Evolutionary conservation across 1,140 invertebrate species (phyloP).

Genomic region (Oedothorax gibbosus): DNA sequence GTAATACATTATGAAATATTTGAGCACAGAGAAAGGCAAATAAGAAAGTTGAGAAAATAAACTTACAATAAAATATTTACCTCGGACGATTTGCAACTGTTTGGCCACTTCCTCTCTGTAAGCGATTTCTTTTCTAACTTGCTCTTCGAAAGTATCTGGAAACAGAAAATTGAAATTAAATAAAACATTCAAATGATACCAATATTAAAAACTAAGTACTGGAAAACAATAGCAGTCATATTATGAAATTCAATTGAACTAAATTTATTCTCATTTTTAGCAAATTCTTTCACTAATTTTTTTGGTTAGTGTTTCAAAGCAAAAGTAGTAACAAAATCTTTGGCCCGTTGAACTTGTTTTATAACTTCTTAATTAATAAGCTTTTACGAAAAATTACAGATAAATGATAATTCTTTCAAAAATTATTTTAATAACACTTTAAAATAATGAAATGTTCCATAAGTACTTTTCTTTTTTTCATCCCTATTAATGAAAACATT

Average conservation of each 20-base stretch:
- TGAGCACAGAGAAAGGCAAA: background rate
- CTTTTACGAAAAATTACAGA: no score
- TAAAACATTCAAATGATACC: background rate
- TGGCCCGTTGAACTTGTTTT: no score
- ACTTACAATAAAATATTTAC: constrained; percentile 63
- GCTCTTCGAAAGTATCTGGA: constrained; percentile 67
- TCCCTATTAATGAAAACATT: no score
- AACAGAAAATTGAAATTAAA: constrained; percentile 13
- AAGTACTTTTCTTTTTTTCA: no score
- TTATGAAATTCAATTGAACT: background rate
- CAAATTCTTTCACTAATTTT: no score
- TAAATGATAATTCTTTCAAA: no score
- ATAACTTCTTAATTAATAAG: no score
- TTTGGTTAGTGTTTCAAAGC: no score
- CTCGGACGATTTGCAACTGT: constrained; percentile 68
- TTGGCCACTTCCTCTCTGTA: constrained; percentile 68
- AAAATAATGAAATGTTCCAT: no score
- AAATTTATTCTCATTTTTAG: no score
- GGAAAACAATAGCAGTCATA: background rate
- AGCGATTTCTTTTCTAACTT: constrained; percentile 67
- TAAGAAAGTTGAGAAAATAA: background rate
- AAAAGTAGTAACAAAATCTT: no score
- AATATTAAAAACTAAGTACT: background rate
- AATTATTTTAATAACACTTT: no score
- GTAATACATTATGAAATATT: background rate